Conservation (phyloP, 2,888 invertebrate species). For the Synergus japonicus region DNA sequence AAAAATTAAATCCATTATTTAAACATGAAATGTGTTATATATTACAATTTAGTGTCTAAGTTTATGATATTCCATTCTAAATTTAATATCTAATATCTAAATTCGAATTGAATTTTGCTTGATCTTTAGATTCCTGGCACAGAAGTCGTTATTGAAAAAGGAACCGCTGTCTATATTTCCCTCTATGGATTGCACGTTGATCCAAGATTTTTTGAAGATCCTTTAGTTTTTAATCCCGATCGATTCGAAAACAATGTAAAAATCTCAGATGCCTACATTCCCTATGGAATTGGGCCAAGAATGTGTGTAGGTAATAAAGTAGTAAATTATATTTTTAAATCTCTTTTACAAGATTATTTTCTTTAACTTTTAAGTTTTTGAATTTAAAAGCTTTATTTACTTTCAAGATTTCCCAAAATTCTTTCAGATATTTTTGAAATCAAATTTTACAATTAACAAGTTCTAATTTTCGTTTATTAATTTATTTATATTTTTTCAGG, state of each 20-base stretch:
- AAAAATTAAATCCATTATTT: no score
- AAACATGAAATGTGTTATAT: no score
- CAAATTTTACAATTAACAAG: no score
- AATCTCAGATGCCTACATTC: constrained; percentile 68
- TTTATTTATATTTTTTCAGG: constrained; percentile 43
- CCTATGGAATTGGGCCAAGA: constrained; percentile 68
- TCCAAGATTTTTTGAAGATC: constrained; percentile 64
- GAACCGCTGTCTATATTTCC: constrained; percentile 65
- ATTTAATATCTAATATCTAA: background rate
- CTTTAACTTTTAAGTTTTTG: no score
- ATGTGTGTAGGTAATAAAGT: constrained; percentile 65
- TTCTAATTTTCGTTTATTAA: no score
- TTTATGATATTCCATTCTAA: no score
- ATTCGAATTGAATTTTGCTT: background rate
- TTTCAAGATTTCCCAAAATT: no score
- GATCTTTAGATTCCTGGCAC: constrained; percentile 67
- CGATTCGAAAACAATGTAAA: constrained; percentile 62
- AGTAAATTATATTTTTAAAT: background rate
- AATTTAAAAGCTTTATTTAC: no score
- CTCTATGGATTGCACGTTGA: constrained; percentile 70
- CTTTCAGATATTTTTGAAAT: no score
- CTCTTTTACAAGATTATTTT: background rate
- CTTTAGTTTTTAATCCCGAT: constrained; percentile 65
- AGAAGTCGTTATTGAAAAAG: constrained; percentile 54
- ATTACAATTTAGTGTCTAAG: no score